Conservation (phyloP, 2,113 vertebrate species). For the Anhinga anhinga region DNA sequence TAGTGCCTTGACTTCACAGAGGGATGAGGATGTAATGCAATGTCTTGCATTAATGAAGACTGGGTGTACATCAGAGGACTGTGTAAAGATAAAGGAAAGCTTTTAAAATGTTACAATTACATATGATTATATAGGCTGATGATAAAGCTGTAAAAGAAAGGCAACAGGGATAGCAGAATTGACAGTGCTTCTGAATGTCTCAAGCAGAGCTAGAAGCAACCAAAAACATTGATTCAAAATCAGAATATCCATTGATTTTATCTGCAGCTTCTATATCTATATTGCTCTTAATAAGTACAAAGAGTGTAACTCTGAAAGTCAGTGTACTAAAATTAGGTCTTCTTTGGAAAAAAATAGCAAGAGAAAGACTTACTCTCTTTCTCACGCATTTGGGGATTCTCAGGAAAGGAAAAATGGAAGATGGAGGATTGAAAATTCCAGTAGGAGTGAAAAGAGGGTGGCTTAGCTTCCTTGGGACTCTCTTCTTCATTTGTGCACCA, state of each 20-base stretch:
- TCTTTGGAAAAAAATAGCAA: background rate
- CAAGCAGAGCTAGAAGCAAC: background rate
- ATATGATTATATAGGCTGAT: background rate
- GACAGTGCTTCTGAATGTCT: background rate
- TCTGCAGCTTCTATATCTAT: background rate
- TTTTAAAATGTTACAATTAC: background rate
- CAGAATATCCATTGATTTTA: background rate
- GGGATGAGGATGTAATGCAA: background rate
- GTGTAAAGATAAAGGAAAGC: background rate
- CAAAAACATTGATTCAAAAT: background rate
- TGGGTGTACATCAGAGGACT: background rate
- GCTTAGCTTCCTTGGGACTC: background rate
- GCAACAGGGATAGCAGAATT: background rate
- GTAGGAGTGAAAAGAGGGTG: background rate
- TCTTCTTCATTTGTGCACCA: background rate
- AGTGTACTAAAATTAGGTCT: background rate
- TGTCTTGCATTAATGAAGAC: background rate
- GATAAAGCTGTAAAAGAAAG: background rate
- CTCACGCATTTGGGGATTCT: background rate
- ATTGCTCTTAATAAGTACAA: background rate
- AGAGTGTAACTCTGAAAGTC: background rate
- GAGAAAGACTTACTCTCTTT: background rate
- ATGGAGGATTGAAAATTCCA: background rate
- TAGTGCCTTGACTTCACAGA: background rate
- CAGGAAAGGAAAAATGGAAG: background rate